Percentiles rank a stretch among this genome's conserved stretches.
These are phyloP conservation scores for Ridgeia piscesae DNA, from an alignment of 1,140 invertebrate genomes.

Conservation along the genomic window DNA sequence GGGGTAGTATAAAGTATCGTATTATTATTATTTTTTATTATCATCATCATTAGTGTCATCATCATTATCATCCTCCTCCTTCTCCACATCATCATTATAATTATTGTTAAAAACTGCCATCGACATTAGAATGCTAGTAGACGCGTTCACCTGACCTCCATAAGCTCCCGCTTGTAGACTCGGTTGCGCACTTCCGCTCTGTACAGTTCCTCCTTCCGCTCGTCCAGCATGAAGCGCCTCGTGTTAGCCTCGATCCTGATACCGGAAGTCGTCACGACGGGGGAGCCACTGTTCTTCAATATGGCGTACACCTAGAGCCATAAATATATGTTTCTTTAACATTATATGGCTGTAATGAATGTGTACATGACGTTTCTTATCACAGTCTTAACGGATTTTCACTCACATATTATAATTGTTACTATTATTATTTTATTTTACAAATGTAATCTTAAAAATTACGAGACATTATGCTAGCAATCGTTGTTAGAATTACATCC, in stretches of 20 bases:
- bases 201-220: constrained; percentile 74
- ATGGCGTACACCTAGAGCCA: constrained; percentile 58
- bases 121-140: not conserved
- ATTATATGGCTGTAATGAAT: not conserved
- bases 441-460: not conserved
- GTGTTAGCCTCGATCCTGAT: constrained; percentile 86
- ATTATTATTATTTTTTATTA: too few species aligned
- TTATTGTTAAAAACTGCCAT: not conserved
- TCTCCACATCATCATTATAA: too few species aligned
- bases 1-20: too few species aligned
- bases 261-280: constrained; percentile 83
- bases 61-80: too few species aligned
- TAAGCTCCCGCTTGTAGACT: constrained; percentile 81
- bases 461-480: not conserved
- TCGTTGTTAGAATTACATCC: not conserved
- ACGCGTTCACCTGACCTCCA: constrained; percentile 57
- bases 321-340: not conserved
- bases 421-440: not conserved
- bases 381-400: not conserved
- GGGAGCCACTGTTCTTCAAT: constrained; percentile 66
- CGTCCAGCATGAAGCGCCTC: constrained; percentile 65
- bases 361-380: not conserved
- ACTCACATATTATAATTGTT: not conserved
- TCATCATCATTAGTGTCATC: too few species aligned
- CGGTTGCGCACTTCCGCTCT: constrained; percentile 87